Percentiles rank a stretch among this genome's conserved stretches.
These are phyloP conservation scores for Nomada flava DNA, from an alignment of 2,888 invertebrate species.

Conservation along the genomic window DNA sequence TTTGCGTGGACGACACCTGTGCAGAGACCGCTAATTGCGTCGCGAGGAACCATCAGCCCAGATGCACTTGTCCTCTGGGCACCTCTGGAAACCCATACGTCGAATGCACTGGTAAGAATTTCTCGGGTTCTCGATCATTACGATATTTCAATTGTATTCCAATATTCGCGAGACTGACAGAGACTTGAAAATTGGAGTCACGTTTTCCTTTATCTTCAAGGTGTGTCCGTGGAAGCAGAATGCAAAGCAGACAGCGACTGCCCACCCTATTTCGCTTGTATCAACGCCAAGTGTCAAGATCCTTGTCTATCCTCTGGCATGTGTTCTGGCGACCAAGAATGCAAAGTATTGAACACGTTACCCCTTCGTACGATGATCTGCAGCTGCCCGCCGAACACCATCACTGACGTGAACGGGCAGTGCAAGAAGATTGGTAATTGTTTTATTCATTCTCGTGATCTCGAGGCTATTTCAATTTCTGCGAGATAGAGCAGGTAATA, in stretches of 20 bases:
- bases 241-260: constrained; percentile 93
- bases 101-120: constrained; percentile 86
- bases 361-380: constrained; percentile 94
- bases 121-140: no score
- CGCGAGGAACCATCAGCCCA: constrained; percentile 90
- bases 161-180: neutral
- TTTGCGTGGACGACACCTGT: constrained; percentile 93
- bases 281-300: constrained; percentile 91
- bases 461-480: neutral
- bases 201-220: constrained; percentile 43
- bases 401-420: constrained; percentile 89
- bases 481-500: neutral
- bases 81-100: constrained; percentile 92
- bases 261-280: constrained; percentile 90
- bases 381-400: constrained; percentile 93
- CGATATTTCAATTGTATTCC: no score
- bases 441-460: neutral
- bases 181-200: neutral
- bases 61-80: constrained; percentile 91
- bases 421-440: constrained; percentile 86
- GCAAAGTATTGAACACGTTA: constrained; percentile 91
- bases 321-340: constrained; percentile 92
- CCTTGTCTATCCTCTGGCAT: constrained; percentile 90
- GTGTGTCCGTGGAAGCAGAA: constrained; percentile 84
- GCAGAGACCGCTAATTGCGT: constrained; percentile 91